Evolutionary conservation across 2,113 vertebrate species (phyloP).

Genomic region (Pygoscelis adeliae): DNA sequence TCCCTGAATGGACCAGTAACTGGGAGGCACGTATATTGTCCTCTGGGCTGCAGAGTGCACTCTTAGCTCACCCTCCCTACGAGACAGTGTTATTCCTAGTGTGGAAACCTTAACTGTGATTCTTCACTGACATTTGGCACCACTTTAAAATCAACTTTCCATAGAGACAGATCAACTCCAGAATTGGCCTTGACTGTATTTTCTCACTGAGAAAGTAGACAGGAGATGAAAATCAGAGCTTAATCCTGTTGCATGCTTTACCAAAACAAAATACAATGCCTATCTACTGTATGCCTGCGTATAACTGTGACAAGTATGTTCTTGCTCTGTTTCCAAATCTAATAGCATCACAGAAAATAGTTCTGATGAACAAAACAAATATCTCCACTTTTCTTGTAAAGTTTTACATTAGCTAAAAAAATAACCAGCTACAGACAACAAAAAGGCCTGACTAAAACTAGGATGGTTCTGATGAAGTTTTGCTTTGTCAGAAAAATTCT

Average conservation of each 20-base stretch:
- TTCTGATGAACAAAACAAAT: not conserved
- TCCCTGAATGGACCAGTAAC: not conserved
- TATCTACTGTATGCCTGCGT: not conserved
- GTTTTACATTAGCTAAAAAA: not conserved
- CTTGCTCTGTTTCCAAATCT: not conserved
- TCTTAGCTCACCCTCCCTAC: not conserved
- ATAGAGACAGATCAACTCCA: not conserved
- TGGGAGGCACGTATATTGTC: not conserved
- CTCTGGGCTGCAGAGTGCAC: slow-evolving; percentile 35
- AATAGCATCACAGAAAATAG: not conserved
- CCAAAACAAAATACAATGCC: not conserved
- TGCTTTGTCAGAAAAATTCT: not conserved
- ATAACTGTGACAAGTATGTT: not conserved
- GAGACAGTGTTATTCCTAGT: not conserved
- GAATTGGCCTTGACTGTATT: slow-evolving; percentile 5
- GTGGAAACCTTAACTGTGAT: not conserved
- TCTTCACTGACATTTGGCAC: slow-evolving; percentile 5
- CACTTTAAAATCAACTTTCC: slow-evolving; percentile 40
- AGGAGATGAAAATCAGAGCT: slow-evolving; percentile 21
- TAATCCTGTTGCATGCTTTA: not conserved
- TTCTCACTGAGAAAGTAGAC: slow-evolving; percentile 21
- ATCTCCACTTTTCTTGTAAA: not conserved
- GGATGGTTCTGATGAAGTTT: not conserved
- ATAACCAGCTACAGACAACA: not conserved
- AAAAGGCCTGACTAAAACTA: not conserved